These are phyloP conservation scores for Pseudochirops corinnae DNA, from an alignment of 2,797 vertebrate genomes.

Conservation along the genomic window DNA sequence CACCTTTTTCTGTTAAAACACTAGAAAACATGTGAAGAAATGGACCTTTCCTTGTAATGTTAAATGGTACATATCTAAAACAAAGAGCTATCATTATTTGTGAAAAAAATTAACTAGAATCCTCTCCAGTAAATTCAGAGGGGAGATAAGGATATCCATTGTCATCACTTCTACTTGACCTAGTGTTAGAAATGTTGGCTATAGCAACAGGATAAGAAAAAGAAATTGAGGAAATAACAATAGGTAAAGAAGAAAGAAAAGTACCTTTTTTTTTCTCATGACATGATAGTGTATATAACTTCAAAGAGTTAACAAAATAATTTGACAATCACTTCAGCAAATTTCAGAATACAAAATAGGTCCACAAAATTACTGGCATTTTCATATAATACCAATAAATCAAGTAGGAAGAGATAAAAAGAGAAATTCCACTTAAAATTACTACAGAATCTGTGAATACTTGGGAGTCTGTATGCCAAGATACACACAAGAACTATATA, in stretches of 20 bases:
- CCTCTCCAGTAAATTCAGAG: background rate
- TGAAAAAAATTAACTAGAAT: background rate
- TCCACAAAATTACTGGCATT: background rate
- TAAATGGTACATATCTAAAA: background rate
- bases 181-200: background rate
- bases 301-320: background rate
- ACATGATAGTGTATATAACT: background rate
- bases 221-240: background rate
- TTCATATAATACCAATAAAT: background rate
- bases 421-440: background rate
- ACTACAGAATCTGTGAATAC: background rate
- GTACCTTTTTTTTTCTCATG: background rate
- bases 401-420: background rate
- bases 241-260: background rate
- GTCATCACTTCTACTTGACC: background rate
- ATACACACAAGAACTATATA: background rate
- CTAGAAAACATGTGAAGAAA: background rate
- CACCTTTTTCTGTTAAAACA: background rate
- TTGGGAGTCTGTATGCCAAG: background rate
- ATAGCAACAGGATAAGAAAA: background rate
- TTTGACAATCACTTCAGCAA: background rate
- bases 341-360: background rate
- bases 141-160: background rate
- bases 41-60: too few relatives aligned
- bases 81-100: background rate